These are phyloP conservation scores for Pandion haliaetus DNA, from an alignment of 2,113 vertebrate species.

Conservation along the genomic window DNA sequence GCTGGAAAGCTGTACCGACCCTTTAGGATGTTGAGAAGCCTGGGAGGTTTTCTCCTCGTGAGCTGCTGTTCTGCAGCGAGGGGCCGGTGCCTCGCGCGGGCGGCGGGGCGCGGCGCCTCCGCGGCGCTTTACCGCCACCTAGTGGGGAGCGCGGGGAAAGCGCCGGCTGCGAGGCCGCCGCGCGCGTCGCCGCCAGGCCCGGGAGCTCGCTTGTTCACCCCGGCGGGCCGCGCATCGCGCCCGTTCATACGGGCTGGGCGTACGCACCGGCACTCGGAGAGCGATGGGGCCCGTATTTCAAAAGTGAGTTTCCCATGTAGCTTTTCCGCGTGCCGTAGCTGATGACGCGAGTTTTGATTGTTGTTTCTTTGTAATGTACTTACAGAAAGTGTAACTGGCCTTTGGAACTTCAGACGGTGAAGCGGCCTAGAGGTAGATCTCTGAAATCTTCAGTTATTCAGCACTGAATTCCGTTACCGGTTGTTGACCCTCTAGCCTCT, in stretches of 20 bases:
- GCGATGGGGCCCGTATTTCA: rapidly evolving
- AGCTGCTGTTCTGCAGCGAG: rapidly evolving
- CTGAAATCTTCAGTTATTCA: not conserved
- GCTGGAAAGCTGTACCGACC: no score
- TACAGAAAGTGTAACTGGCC: not conserved
- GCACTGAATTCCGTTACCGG: not conserved
- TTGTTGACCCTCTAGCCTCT: not conserved
- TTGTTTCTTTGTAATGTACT: not conserved
- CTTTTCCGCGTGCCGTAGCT: not conserved
- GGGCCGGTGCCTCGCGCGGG: rapidly evolving
- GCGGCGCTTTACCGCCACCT: conserved; percentile 8
- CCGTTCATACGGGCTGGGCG: rapidly evolving
- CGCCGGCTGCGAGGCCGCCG: rapidly evolving
- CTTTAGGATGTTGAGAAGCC: not conserved
- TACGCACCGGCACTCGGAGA: no score
- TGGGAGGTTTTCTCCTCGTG: rapidly evolving
- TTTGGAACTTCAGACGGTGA: not conserved
- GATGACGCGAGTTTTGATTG: not conserved
- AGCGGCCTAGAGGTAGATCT: not conserved
- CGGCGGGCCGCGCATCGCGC: rapidly evolving
- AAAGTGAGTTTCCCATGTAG: rapidly evolving
- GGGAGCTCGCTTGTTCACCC: not conserved
- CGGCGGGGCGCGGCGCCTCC: not conserved
- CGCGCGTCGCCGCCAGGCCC: no score
- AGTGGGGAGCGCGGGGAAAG: not conserved